Evolutionary conservation across 2,888 invertebrate genomes (phyloP).

Genomic region (Oscheius myriophilus): DNA sequence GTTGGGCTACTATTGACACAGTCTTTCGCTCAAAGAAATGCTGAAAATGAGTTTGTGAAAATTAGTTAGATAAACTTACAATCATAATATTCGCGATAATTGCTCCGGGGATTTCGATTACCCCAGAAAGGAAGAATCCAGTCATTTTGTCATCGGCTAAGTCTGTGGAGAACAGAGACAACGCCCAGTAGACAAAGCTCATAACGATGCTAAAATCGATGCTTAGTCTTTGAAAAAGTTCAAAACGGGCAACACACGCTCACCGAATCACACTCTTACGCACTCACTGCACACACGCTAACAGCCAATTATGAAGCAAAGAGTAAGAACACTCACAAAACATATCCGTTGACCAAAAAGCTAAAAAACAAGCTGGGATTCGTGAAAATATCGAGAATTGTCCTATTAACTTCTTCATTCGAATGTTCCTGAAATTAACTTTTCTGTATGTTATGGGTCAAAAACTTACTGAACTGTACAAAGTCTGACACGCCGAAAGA

Average conservation of each 20-base stretch:
- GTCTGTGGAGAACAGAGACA: conserved; percentile 66
- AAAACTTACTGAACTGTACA: neutral
- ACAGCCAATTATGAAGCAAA: too few relatives aligned
- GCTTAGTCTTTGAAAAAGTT: too few relatives aligned
- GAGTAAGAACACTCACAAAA: conserved; percentile 54
- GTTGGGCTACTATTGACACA: conserved; percentile 26
- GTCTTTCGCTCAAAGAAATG: conserved; percentile 12
- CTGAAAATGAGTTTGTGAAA: conserved; percentile 4
- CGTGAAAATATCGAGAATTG: conserved; percentile 49
- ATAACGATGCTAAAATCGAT: conserved; percentile 62
- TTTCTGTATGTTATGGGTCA: too few relatives aligned
- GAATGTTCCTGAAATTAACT: neutral
- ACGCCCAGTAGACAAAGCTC: conserved; percentile 68
- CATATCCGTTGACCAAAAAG: conserved; percentile 56
- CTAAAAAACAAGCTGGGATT: conserved; percentile 50
- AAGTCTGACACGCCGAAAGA: conserved; percentile 30
- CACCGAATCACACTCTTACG: too few relatives aligned
- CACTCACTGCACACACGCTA: too few relatives aligned
- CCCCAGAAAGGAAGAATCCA: conserved; percentile 68
- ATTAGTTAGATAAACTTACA: neutral
- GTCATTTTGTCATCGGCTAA: conserved; percentile 65
- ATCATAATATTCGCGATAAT: conserved; percentile 48
- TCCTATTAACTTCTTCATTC: conserved; percentile 16
- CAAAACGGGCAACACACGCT: too few relatives aligned
- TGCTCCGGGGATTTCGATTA: conserved; percentile 67